Conservation (phyloP, 2,888 invertebrate species). For the Saturnia japonica region DNA sequence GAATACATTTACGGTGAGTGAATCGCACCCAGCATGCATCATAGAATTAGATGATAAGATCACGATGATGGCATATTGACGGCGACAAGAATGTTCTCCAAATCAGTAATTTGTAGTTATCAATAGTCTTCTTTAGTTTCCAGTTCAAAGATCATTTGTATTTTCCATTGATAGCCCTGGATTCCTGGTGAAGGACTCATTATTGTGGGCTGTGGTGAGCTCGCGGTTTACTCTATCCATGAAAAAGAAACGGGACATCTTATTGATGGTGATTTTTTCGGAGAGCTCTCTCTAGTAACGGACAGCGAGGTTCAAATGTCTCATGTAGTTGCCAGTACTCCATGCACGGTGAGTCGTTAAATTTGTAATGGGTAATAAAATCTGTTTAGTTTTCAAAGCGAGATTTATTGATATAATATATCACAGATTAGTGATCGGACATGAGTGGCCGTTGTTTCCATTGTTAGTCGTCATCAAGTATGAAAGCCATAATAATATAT, state of each 20-base stretch:
- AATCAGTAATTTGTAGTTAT: too few relatives aligned
- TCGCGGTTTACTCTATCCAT: conserved; percentile 38
- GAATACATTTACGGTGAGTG: too few relatives aligned
- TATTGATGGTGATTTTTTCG: conserved; percentile 47
- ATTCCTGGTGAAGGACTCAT: conserved; percentile 41
- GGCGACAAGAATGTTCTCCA: too few relatives aligned
- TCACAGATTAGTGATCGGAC: neutral
- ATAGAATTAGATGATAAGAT: too few relatives aligned
- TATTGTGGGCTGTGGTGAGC: conserved; percentile 37
- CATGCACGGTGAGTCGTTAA: conserved; percentile 35
- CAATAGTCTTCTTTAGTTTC: too few relatives aligned
- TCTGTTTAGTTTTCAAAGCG: neutral
- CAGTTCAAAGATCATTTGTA: neutral
- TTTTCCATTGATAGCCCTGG: conserved; percentile 31
- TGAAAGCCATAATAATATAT: neutral
- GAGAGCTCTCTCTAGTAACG: conserved; percentile 44
- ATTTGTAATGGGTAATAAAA: neutral
- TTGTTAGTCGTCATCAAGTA: neutral
- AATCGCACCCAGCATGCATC: too few relatives aligned
- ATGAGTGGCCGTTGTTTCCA: neutral
- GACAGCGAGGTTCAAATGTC: conserved; percentile 40
- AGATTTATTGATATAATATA: neutral
- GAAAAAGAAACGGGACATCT: conserved; percentile 40
- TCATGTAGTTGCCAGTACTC: conserved; percentile 36
- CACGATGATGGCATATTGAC: too few relatives aligned